Evolutionary conservation across 2,113 vertebrate genomes (phyloP), one percentile per base, ranked within the genome.

Genomic region (Lophura nycthemera): DNA sequence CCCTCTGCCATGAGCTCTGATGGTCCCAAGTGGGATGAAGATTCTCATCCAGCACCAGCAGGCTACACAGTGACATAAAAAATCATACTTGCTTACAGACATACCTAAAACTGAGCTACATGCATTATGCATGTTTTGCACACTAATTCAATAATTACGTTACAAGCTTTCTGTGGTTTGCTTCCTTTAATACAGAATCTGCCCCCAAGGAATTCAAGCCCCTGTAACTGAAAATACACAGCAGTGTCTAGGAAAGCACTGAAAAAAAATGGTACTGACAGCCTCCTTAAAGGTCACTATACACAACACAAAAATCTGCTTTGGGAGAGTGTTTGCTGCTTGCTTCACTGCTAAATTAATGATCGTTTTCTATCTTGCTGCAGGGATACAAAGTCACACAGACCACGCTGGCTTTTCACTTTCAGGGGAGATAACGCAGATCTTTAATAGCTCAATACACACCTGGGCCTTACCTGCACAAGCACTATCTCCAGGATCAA

Each of bases 291-390:
- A 93, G 70, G 74, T 84, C 70, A 78, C 36, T 52, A 17, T 52
- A 57, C 13, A 30, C 22, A n/a, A 70, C 69, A 91, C 43, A 54
- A 67, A 72, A 54, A 79, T 0, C 18, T 42, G 29, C 64, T 88
- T 65, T 70, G 17, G 14, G 30, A 50, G 72, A 75, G 25, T 4
- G 12, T 79, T 77, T 75, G 32, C 43, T 57, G 40, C 36, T 90
- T 76, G 59, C 64, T 92, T 86, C 77, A 59, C 47, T 80, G 83
- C n/a, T 70, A 36, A 86, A 80, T 86, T 80, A 85, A 60, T 75
- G 36, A 83, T 36, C 4, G n/a, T 27, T 52, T 77, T 65, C 74
- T 60, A 13, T 20, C 8, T 60, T 66, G 40, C 63, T 78, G 71
- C 64, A 56, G 43, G 43, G 63, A 59, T 67, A 64, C 20, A 43